Evolutionary conservation across 2,888 invertebrate genomes (phyloP).

Genomic region (Lottia gigantea): DNA sequence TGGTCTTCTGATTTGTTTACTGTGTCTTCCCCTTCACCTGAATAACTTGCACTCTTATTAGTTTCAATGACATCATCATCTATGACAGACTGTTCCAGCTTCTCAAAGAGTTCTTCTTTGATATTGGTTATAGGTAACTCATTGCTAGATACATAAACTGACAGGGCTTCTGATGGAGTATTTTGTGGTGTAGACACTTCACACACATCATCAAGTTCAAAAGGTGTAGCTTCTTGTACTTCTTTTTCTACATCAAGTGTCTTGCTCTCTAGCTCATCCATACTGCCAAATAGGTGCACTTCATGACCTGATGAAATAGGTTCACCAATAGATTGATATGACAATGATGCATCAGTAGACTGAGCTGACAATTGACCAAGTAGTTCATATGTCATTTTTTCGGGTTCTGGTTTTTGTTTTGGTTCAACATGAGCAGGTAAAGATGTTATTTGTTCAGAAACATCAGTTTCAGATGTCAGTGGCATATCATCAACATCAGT

Average conservation of each 20-base stretch:
- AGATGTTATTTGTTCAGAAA: no score
- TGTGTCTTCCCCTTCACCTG: neutral
- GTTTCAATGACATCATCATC: neutral
- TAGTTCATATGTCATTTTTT: no score
- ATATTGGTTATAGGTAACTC: neutral
- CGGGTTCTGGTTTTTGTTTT: no score
- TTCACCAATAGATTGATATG: no score
- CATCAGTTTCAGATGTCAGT: no score
- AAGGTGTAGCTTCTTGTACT: neutral
- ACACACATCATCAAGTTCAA: neutral
- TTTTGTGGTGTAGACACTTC: neutral
- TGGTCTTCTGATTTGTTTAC: no score
- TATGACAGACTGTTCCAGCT: neutral
- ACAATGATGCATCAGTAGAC: no score
- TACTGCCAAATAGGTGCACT: neutral
- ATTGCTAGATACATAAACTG: neutral
- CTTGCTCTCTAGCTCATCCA: neutral
- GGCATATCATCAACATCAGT: no score
- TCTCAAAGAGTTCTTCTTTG: conserved; percentile 11
- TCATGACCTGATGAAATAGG: neutral
- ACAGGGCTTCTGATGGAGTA: neutral
- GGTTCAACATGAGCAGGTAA: no score
- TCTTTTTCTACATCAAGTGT: neutral
- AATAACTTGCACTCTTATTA: neutral
- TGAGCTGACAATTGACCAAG: no score